Evolutionary conservation across 2,113 vertebrate genomes (phyloP).

Genomic region (Morphnarchus princeps): DNA sequence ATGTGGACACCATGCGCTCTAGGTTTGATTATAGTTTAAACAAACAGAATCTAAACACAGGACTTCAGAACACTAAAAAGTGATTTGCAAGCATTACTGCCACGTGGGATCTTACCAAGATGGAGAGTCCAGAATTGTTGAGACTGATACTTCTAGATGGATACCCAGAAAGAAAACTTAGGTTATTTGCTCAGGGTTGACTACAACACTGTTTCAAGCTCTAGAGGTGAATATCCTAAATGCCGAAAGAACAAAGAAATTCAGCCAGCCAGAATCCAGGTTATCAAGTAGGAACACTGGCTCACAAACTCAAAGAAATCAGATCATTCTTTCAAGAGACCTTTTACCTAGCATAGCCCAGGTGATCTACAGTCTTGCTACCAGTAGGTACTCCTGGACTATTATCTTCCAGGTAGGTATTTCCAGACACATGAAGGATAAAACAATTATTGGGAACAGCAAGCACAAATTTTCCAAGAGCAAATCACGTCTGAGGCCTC

Average conservation of each 20-base stretch:
- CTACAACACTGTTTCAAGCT: background rate
- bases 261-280: background rate
- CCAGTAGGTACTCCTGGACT: background rate
- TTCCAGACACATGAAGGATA: background rate
- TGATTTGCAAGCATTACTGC: background rate
- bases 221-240: background rate
- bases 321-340: background rate
- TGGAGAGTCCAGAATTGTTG: background rate
- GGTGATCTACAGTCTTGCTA: background rate
- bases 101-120: background rate
- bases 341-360: background rate
- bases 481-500: background rate
- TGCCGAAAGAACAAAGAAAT: background rate
- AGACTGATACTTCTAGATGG: background rate
- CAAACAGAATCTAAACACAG: background rate
- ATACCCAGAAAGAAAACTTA: background rate
- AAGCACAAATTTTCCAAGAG: background rate
- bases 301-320: background rate
- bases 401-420: background rate
- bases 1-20: accelerated
- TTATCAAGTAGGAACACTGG: background rate
- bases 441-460: background rate
- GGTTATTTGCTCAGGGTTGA: background rate
- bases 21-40: background rate
- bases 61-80: background rate